Conservation (phyloP, 2,797 vertebrate genomes). For the Cynopterus sphinx region DNA sequence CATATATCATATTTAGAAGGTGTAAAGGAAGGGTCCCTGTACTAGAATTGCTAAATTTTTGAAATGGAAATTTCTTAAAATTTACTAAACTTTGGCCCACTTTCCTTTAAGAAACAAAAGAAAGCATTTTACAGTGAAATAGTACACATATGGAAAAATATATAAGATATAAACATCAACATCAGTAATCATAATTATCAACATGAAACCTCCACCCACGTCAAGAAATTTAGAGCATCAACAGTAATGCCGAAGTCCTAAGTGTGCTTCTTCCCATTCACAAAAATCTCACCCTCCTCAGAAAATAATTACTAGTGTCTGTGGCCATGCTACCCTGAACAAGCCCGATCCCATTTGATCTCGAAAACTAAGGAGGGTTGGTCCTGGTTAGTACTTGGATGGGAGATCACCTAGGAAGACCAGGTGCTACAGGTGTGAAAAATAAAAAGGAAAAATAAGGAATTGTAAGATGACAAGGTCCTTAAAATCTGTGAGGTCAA, state of each 20-base stretch:
- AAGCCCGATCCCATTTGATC: no score
- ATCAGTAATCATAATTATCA: neutral
- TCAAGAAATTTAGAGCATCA: neutral
- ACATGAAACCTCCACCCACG: neutral
- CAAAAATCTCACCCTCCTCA: neutral
- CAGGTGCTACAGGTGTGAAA: no score
- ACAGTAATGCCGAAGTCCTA: neutral
- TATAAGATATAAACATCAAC: neutral
- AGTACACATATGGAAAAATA: neutral
- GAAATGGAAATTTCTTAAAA: neutral
- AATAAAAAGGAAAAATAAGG: no score
- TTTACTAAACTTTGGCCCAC: neutral
- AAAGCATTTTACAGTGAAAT: neutral
- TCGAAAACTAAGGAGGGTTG: no score
- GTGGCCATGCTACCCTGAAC: no score
- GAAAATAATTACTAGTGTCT: neutral
- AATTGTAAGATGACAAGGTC: no score
- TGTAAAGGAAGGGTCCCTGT: neutral
- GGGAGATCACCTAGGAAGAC: no score
- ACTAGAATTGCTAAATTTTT: neutral
- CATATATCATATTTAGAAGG: neutral
- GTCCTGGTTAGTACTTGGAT: no score
- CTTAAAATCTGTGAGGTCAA: no score
- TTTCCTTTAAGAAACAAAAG: constrained; percentile 8
- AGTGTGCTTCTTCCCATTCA: neutral